Base-by-base conservation (phyloP, 1,140 invertebrate species). In the Glossosoma conforme region DNA sequence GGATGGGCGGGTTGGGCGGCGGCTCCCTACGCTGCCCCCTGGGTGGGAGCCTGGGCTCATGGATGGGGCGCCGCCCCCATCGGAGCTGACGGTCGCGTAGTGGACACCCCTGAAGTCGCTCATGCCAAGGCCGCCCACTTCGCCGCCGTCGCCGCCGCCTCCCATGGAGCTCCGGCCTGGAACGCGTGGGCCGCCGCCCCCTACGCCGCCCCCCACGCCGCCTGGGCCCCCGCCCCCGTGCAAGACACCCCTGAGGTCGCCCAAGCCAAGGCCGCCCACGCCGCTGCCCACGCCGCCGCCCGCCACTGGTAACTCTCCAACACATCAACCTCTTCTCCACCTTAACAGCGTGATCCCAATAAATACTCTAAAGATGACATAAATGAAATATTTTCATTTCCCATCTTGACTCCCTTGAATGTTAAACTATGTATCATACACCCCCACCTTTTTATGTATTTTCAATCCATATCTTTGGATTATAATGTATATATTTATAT, bases 61-160 rank as follows among this genome's bases (percentile, higher is more conserved):
- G 36, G 36, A 4, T 28, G n/a, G 6, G 24, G 24, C n/a, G 36
- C 36, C 17, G 36, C 36, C 36, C 36, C 41, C n/a, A 28, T 52
- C 17, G 51, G 44, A 22, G 22, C n/a, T 24, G 52, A 54, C 22
- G 52, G 52, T 37, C 44, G 44, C 22, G 44, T 47, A n/a, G 36
- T 54, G 19, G 70, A 70, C 43, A 70, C 70, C 15, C 19, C 68
- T 38, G 70, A 72, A 56, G 71, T 72, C 56, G 69, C 71, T 2
- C 68, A 71, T 52, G 71, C 71, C 37, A 70, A 70, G 45, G 69
- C 69, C 52, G 68, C 69, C 50, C 69, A 74, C 62, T 65, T 72
- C 46, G 71, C 69, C 48, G 69, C 71, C 30, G n/a, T 28, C 52
- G 37, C 30, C 17, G 17, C 13, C 13, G 46, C 37, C 20, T 20